Evolutionary conservation across 2,797 vertebrate species (phyloP).

Genomic region (Rhinophrynus dorsalis): DNA sequence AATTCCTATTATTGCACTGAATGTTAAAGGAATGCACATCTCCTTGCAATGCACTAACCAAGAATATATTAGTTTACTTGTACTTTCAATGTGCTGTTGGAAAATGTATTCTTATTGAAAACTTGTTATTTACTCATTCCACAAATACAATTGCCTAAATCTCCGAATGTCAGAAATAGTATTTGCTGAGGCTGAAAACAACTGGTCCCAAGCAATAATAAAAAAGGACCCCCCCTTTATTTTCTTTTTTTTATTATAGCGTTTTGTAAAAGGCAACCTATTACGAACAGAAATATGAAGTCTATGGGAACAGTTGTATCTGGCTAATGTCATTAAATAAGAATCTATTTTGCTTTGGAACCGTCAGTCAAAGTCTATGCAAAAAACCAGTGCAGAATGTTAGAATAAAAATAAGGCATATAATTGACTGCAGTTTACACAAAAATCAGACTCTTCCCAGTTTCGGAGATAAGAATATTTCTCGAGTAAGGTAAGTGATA

Average conservation of each 20-base stretch:
- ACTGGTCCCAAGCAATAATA: constrained; percentile 13
- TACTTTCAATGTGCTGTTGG: neutral
- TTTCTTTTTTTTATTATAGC: too few species aligned
- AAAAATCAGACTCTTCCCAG: constrained; percentile 10
- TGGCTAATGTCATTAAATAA: neutral
- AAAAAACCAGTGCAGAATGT: neutral
- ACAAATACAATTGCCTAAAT: constrained; percentile 21
- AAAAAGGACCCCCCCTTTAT: neutral
- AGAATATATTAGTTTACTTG: neutral
- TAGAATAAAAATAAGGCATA: constrained; percentile 13
- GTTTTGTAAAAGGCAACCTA: neutral
- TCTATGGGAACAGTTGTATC: constrained; percentile 11
- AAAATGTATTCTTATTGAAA: constrained; percentile 20
- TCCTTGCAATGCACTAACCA: neutral
- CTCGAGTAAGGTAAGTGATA: neutral
- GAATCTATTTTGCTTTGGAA: neutral
- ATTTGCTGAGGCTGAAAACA: constrained; percentile 7
- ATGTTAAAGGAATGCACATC: neutral
- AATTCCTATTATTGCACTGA: too few species aligned
- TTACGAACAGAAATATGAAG: neutral
- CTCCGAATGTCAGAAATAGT: constrained; percentile 11
- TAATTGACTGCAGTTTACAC: constrained; percentile 25
- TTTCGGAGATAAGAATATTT: constrained; percentile 19
- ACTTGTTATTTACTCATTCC: neutral
- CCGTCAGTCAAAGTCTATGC: constrained; percentile 8